phyloP scores from a whole-genome alignment of 2,113 vertebrate genomes.

The Strix uralensis region DNA sequence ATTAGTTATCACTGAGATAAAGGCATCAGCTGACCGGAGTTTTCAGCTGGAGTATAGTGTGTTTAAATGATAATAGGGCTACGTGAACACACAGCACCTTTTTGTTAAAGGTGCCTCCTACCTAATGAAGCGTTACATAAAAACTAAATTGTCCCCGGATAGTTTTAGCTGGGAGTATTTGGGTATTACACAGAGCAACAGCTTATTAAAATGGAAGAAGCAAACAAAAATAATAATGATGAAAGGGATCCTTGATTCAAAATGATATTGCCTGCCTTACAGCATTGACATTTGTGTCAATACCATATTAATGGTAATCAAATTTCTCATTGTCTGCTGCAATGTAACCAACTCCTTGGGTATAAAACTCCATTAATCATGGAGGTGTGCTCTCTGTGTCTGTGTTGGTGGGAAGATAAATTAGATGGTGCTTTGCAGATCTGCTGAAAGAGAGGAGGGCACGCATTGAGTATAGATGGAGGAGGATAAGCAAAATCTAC shows the following conservation, averaged over 20 bases:
- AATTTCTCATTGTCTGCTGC: slow-evolving; percentile 37
- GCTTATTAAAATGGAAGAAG: background rate
- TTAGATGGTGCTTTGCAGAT: background rate
- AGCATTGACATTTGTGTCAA: slow-evolving; percentile 38
- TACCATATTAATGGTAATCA: background rate
- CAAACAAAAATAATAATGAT: slow-evolving; percentile 1
- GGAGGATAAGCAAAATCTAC: background rate
- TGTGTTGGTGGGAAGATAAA: slow-evolving; percentile 10
- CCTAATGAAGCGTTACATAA: background rate
- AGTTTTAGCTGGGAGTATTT: background rate
- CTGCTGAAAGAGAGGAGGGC: background rate
- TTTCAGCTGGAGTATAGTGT: background rate
- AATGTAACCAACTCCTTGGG: background rate
- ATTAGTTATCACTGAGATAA: background rate
- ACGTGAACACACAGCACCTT: background rate
- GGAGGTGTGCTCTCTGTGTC: background rate
- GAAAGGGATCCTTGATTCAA: background rate
- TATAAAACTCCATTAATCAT: slow-evolving; percentile 37
- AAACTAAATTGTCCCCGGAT: background rate
- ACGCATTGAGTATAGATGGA: background rate
- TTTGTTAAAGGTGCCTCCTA: background rate
- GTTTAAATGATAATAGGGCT: background rate
- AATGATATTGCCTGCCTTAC: background rate
- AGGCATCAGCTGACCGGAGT: background rate
- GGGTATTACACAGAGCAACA: background rate